Evolutionary conservation across 2,888 invertebrate genomes (phyloP).

Genomic region (Lordiphosa andalusiaca): DNA sequence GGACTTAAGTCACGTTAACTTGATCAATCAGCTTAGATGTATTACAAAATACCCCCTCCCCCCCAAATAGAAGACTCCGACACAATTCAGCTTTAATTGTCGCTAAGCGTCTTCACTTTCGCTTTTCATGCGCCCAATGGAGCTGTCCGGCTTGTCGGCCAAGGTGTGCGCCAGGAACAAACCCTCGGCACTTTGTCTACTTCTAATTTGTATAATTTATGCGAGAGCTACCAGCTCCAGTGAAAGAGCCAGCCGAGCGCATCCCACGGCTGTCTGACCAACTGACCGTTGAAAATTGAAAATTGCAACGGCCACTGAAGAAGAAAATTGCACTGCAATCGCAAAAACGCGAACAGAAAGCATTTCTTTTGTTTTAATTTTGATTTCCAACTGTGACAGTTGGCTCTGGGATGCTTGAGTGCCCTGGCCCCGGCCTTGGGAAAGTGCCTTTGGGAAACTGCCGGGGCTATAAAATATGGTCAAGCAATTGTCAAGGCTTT

Average conservation of each 20-base stretch:
- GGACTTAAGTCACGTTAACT: constrained; percentile 60
- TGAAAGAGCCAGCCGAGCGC: constrained; percentile 40
- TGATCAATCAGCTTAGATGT: constrained; percentile 63
- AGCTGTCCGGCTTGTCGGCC: constrained; percentile 18
- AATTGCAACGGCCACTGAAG: constrained; percentile 72
- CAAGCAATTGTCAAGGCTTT: constrained; percentile 53
- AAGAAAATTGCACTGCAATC: constrained; percentile 71
- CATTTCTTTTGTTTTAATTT: constrained; percentile 54
- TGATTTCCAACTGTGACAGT: constrained; percentile 67
- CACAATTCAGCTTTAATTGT: constrained; percentile 26
- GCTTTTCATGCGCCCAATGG: constrained; percentile 34
- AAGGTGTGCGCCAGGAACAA: constrained; percentile 58
- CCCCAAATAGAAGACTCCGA: too few relatives aligned
- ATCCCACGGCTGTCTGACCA: constrained; percentile 63
- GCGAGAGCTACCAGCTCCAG: constrained; percentile 31
- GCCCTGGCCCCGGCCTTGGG: constrained; percentile 52
- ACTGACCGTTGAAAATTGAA: constrained; percentile 77
- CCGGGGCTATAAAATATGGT: constrained; percentile 62
- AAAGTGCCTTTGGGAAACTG: constrained; percentile 49
- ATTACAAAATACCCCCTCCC: constrained; percentile 64
- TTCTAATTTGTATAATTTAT: constrained; percentile 68
- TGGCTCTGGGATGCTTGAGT: constrained; percentile 56
- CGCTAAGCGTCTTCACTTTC: constrained; percentile 39
- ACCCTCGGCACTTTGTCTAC: constrained; percentile 49
- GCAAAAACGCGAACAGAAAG: constrained; percentile 54